Evolutionary conservation across 2,797 vertebrate genomes (phyloP), one percentile per base, ranked within the genome.

Genomic region (Geotrypetes seraphini): DNA sequence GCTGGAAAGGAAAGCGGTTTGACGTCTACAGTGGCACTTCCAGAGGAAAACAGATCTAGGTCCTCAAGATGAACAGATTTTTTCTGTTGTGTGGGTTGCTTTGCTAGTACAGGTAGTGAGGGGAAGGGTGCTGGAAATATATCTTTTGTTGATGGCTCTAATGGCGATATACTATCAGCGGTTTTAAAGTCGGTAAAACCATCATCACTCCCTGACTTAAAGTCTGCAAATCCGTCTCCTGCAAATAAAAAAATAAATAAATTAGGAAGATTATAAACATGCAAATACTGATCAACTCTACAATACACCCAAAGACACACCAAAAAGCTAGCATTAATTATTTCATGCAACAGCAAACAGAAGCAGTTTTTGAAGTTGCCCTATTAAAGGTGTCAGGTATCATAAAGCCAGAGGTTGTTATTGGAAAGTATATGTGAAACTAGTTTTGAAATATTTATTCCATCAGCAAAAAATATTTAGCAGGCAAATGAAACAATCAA

Each of bases 131-230:
- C 50, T 44, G 89, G 87, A 54, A 94, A 92, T 69, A 89, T 91
- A 62, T 90, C 79, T 67, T 87, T 91, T 11, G 85, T 63, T 19
- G 92, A 73, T 7, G 86, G 83, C 26, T 97, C 93, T 93, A 97
- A 47, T 13, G 94, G 92, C 58, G 94, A 95, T 66, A 92, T 10
- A 66, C 87, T 93, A 81, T 97, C 90, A 15, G 94, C 91, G 7
- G 96, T 97, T 86, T 99, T 99, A 75, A 95, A 97, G 81, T 97
- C 93, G 50, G 92, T 92, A 85, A 97, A 99, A 58, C 91, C 87
- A 25, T 97, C 95, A 16, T 97, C 93, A 5, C 79, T 43, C 47
- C 84, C 79, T 51, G 90, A 85, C 68, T 90, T 91, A 81, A 96
- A 93, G 75, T 97, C 92, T 49, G 89, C 80, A 70, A 94, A 96